These are phyloP conservation scores for Eristalinus sepulchralis DNA, from an alignment of 2,888 invertebrate genomes.

Conservation along the genomic window DNA sequence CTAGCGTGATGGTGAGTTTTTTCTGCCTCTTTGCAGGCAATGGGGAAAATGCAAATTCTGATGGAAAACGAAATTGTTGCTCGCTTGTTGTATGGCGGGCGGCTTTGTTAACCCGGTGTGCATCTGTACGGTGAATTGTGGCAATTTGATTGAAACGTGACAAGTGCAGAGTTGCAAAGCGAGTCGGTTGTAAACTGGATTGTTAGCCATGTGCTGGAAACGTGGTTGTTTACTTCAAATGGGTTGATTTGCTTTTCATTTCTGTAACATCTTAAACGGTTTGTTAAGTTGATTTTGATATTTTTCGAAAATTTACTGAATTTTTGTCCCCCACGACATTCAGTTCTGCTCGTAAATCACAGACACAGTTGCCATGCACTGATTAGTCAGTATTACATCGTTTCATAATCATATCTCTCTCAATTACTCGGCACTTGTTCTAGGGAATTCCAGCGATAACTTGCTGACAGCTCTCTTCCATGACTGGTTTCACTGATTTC, in stretches of 20 bases:
- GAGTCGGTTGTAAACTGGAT: neutral
- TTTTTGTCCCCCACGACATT: no score
- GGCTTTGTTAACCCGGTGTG: neutral
- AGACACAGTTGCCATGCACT: no score
- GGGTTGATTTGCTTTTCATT: neutral
- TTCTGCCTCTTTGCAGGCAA: neutral
- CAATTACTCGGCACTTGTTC: no score
- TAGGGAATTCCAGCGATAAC: no score
- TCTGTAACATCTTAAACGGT: no score
- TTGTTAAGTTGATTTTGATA: no score
- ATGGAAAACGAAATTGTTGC: neutral
- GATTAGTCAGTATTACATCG: no score
- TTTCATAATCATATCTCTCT: no score
- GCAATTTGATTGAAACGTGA: neutral
- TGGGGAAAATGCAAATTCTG: neutral
- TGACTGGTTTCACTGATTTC: no score
- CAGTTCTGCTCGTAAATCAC: no score
- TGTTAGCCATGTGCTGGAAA: neutral
- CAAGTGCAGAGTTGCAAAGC: neutral
- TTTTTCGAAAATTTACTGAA: neutral
- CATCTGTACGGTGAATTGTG: neutral
- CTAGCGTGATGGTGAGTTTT: neutral
- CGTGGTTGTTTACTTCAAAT: neutral
- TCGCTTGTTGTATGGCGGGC: neutral
- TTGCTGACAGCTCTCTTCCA: no score